Base-by-base conservation (phyloP, 1,140 invertebrate genomes). In the Brachystomella parvula region DNA sequence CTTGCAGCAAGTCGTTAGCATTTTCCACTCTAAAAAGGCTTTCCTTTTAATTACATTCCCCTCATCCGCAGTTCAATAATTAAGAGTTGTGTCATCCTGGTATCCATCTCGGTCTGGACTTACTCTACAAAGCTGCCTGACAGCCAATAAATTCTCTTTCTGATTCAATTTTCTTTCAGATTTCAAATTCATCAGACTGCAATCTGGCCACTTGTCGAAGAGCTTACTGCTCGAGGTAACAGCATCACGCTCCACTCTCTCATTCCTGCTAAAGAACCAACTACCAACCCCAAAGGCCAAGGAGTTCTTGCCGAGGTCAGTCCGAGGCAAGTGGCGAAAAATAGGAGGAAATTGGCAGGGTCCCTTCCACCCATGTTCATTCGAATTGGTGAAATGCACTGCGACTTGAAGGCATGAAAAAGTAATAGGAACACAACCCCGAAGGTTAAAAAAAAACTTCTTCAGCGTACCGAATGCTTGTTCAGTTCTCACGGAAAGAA, bases 121-220 rank as follows among this genome's bases (percentile, higher is more conserved):
- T n/a, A n/a, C n/a, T n/a, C n/a, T n/a, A n/a, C n/a, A n/a, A n/a
- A n/a, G n/a, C n/a, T n/a, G n/a, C n/a, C n/a, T n/a, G n/a, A n/a
- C n/a, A n/a, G n/a, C n/a, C n/a, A n/a, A n/a, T n/a, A n/a, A n/a
- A n/a, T n/a, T n/a, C n/a, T n/a, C n/a, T n/a, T n/a, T n/a, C n/a
- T n/a, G n/a, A n/a, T n/a, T n/a, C n/a, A n/a, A n/a, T 72, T 47
- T 69, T 49, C 63, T 69, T 69, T 47, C 64, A 53, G 9, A n/a
- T 72, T 1, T 44, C 64, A n/a, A 65, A 61, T 12, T 72, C 64
- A 70, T 47, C 56, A 62, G 47, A 70, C 70, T 26, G 31, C 67
- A 19, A 66, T 67, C 26, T 73, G 71, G 71, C 68, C 68, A 0
- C 30, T 70, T 2, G 68, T 66, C 0, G 57, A 63, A 47, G 49